Percentiles rank a stretch among this genome's conserved stretches.
Evolutionary conservation across 2,888 invertebrate species (phyloP).

Genomic region (Argyra leucocephala): DNA sequence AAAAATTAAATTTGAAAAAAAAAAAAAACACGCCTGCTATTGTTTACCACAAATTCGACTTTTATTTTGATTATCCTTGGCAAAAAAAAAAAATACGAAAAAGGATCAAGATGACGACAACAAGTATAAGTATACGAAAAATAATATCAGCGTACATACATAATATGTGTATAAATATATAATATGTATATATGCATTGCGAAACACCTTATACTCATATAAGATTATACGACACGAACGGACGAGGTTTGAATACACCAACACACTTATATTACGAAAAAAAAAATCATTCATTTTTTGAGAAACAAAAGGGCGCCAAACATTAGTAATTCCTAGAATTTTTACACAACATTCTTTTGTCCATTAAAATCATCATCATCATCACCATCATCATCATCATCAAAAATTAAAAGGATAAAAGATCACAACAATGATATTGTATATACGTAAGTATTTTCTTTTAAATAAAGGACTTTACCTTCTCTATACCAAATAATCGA

Average conservation of each 20-base stretch:
- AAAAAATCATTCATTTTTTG: no score
- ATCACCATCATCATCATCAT: background rate
- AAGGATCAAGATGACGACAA: conserved; percentile 6
- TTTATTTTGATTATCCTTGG: conserved; percentile 4
- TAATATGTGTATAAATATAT: background rate
- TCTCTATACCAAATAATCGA: background rate
- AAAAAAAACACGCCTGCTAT: background rate
- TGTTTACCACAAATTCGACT: conserved; percentile 6
- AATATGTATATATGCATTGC: background rate
- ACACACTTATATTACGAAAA: no score
- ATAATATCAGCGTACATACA: background rate
- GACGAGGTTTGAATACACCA: no score
- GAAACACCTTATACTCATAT: background rate
- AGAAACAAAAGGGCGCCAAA: conserved; percentile 1
- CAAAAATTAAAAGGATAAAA: background rate
- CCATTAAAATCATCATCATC: background rate
- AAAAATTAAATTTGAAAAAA: background rate
- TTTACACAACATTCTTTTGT: background rate
- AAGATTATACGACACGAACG: no score
- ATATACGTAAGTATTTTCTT: background rate
- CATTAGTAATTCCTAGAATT: conserved; percentile 1
- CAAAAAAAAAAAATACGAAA: background rate
- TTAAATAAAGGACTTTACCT: background rate
- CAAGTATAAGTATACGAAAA: background rate
- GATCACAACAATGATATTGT: background rate